Conservation (phyloP, 1,140 invertebrate genomes). For the Rhyzopertha dominica region DNA sequence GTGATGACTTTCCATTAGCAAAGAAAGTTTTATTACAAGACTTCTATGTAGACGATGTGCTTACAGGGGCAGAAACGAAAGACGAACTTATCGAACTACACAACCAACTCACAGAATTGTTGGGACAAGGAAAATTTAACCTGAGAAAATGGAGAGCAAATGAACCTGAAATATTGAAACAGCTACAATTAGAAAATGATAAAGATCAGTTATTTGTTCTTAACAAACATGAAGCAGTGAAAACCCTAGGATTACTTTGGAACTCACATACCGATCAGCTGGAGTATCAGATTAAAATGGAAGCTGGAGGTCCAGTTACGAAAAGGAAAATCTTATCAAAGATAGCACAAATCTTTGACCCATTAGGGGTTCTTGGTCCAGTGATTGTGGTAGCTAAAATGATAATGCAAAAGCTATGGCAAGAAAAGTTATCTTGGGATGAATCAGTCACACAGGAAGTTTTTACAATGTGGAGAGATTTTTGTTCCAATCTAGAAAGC, state of each 20-base stretch:
- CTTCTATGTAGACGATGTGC: slow-evolving; percentile 46
- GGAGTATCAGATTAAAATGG: slow-evolving; percentile 22
- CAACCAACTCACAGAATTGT: slow-evolving; percentile 18
- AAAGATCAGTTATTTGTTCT: slow-evolving; percentile 1
- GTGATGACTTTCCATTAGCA: slow-evolving; percentile 28
- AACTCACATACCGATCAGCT: slow-evolving; percentile 28
- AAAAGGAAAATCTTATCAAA: slow-evolving; percentile 40
- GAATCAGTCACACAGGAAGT: slow-evolving; percentile 28
- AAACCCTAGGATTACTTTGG: slow-evolving; percentile 37
- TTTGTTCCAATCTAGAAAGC: slow-evolving; percentile 9
- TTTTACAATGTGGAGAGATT: no score
- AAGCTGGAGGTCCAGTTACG: slow-evolving; percentile 18
- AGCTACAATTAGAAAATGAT: background rate
- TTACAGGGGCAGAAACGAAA: slow-evolving; percentile 35
- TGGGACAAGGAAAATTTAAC: slow-evolving; percentile 6
- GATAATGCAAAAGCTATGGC: slow-evolving; percentile 44
- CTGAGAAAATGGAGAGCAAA: slow-evolving; percentile 22
- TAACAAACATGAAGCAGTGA: background rate
- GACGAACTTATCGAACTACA: slow-evolving; percentile 19
- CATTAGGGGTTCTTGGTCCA: slow-evolving; percentile 42
- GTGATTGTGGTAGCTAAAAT: slow-evolving; percentile 41
- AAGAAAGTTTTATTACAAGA: slow-evolving; percentile 29
- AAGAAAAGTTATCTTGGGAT: slow-evolving; percentile 41
- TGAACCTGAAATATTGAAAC: background rate
- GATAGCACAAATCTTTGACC: slow-evolving; percentile 41